A percentile compares a stretch with the other conserved stretches of the same genome.
Evolutionary conservation across 1,140 invertebrate genomes (phyloP).

Genomic region (Acromyrmex charruanus): DNA sequence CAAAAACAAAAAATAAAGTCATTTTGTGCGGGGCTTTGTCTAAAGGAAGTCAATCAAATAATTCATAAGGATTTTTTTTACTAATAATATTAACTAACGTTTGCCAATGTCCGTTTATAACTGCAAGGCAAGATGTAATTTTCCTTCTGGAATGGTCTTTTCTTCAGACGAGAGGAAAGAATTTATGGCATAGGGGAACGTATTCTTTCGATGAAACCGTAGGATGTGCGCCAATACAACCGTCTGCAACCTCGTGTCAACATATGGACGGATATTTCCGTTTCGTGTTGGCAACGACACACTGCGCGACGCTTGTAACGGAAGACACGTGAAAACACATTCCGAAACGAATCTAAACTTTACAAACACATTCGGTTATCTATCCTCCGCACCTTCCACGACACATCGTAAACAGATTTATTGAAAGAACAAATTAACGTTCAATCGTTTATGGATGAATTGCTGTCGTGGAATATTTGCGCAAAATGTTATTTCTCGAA

Average conservation of each 20-base stretch:
- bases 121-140: conserved; percentile 3
- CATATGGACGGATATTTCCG: conserved; percentile 75
- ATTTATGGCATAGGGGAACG: conserved; percentile 45
- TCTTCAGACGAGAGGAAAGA: conserved; percentile 32
- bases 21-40: not conserved
- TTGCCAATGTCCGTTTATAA: not conserved
- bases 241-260: conserved; percentile 71
- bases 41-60: not conserved
- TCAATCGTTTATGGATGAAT: not conserved
- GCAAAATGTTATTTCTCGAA: not conserved
- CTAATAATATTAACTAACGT: not conserved
- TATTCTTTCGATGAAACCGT: conserved; percentile 69
- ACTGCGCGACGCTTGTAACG: conserved; percentile 28
- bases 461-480: not conserved
- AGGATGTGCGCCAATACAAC: conserved; percentile 16
- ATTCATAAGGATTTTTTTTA: not conserved
- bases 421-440: conserved; percentile 11
- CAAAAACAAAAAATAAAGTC: not conserved
- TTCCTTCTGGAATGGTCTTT: not conserved
- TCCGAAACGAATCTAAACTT: conserved; percentile 41
- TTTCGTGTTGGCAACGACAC: conserved; percentile 30
- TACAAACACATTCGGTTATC: conserved; percentile 12
- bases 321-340: conserved; percentile 49
- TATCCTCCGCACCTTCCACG: conserved; percentile 16
- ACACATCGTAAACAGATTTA: not conserved